phyloP scores from a whole-genome alignment of 2,113 vertebrate species.

The Centropus bengalensis region DNA sequence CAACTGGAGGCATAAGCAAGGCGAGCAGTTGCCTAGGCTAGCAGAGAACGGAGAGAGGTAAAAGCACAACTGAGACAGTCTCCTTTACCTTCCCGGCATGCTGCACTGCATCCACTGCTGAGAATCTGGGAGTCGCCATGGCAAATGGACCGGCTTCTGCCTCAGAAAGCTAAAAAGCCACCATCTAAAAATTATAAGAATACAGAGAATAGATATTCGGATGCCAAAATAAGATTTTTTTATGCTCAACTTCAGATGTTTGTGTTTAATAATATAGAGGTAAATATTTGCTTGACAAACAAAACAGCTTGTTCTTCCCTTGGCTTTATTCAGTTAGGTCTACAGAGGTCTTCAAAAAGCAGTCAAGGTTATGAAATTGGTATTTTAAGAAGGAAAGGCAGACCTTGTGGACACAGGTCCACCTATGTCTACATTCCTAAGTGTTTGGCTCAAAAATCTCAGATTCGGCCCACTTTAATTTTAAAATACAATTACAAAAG shows the following conservation, averaged over 20 bases:
- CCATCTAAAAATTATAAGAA: neutral
- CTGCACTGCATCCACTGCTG: neutral
- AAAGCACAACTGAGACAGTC: neutral
- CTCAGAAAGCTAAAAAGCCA: neutral
- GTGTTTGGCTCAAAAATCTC: neutral
- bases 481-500: neutral
- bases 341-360: neutral
- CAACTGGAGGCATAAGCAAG: neutral
- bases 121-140: neutral
- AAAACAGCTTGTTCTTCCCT: neutral
- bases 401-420: neutral
- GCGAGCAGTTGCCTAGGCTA: fast-evolving
- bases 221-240: neutral
- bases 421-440: neutral
- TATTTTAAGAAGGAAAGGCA: neutral
- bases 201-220: neutral
- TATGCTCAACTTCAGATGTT: neutral
- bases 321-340: neutral
- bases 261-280: neutral
- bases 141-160: neutral
- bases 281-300: neutral
- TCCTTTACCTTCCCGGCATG: neutral
- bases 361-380: neutral
- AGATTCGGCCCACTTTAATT: neutral
- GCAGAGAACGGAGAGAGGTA: neutral